Percentiles rank a stretch among this genome's conserved stretches.
These are phyloP conservation scores for Pseudochaenichthys georgianus DNA, from an alignment of 2,797 vertebrate genomes.

Conservation along the genomic window DNA sequence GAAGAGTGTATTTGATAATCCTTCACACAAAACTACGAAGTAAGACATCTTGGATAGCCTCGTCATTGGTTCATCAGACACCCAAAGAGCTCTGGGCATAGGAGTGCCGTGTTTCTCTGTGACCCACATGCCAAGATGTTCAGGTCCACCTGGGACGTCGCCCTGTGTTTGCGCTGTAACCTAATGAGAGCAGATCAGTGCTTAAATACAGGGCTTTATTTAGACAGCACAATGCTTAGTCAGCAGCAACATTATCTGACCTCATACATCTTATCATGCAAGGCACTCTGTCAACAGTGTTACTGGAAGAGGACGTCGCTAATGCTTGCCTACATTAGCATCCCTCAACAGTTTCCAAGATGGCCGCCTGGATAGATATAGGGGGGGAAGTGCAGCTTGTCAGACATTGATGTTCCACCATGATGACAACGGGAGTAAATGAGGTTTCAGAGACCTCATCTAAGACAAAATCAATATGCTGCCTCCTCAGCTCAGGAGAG, in stretches of 20 bases:
- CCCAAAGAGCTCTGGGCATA: conserved; percentile 67
- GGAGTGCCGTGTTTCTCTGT: conserved; percentile 77
- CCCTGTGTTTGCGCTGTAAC: conserved; percentile 84
- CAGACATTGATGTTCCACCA: conserved; percentile 83
- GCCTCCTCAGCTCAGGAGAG: conserved; percentile 78
- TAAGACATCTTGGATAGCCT: conserved; percentile 45
- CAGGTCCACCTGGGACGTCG: conserved; percentile 79
- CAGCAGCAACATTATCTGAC: conserved; percentile 85
- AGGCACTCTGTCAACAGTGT: conserved; percentile 80
- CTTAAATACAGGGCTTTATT: conserved; percentile 85
- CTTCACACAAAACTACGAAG: conserved; percentile 40
- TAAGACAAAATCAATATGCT: conserved; percentile 87
- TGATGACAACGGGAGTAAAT: conserved; percentile 86
- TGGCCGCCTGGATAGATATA: conserved; percentile 71
- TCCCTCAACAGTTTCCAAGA: conserved; percentile 82
- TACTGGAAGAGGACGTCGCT: conserved; percentile 71
- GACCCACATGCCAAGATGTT: conserved; percentile 83
- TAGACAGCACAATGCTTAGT: conserved; percentile 86
- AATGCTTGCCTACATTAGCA: conserved; percentile 80
- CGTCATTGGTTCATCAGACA: conserved; percentile 54
- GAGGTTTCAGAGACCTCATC: conserved; percentile 88
- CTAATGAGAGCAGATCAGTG: conserved; percentile 80
- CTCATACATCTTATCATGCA: conserved; percentile 79
- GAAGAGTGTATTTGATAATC: conserved; percentile 37
- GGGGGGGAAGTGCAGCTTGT: conserved; percentile 74